Base-by-base conservation (phyloP, 2,888 invertebrate species). In the Euspilapteryx auroguttella region DNA sequence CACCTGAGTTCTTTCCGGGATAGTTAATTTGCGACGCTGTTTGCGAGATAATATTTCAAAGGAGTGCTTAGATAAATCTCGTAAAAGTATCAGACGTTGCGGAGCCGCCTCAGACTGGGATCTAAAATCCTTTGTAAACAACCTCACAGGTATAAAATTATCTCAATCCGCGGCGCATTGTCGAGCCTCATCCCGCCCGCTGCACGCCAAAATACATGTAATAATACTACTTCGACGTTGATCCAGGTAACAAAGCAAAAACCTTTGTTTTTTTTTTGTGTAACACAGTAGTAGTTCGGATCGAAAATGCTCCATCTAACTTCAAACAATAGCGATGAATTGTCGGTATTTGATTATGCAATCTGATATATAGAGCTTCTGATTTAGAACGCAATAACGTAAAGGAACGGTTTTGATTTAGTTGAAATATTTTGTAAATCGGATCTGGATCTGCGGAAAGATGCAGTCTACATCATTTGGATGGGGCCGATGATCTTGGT, bases 221-320 rank as follows among this genome's bases (percentile, higher is more conserved):
- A 57, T 55, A 45, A 21, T 40, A 15, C 42, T 41, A 41, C 38
- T 43, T 45, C 44, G 50, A 45, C 42, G n/a, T n/a, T n/a, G 38
- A 45, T 50, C 50, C 71, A 71, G 71, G 69, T 73, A 66, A 56
- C 52, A 49, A 55, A 63, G 58, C 52, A 47, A 52, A 55, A 49
- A 44, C 44, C 39, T 30, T 35, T 36, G 12, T 28, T 12, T 17
- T 17, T 55, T 61, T 64, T 66, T 68, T 68, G 63, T 63, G 65
- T 68, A 68, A 68, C 48, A 43, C 52, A 48, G 55, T 55, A 47
- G 24, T 10, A 21, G 25, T 15, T 47, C 45, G 41, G 44, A 44
- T 56, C 47, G 55, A 48, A 52, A 52, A n/a, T n/a, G n/a, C n/a
- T n/a, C n/a, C n/a, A n/a, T n/a, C n/a, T n/a, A n/a, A n/a, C n/a